phyloP scores from a whole-genome alignment of 2,888 invertebrate species.

The Neoitamus cyanurus region DNA sequence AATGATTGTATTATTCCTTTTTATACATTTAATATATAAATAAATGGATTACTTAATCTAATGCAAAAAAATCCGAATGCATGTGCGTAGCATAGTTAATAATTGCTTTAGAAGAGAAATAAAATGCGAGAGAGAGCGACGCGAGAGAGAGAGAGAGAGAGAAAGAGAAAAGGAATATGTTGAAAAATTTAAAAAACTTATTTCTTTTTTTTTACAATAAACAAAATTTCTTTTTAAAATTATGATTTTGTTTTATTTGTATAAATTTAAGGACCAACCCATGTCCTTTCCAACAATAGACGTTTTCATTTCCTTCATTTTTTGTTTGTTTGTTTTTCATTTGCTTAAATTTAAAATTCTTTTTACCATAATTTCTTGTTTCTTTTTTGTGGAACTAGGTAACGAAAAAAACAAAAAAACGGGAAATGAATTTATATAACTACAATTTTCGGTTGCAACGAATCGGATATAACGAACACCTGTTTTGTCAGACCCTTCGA shows the following conservation, averaged over 20 bases:
- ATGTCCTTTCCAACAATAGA: neutral
- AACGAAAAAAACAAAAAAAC: neutral
- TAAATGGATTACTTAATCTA: neutral
- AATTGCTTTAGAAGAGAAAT: neutral
- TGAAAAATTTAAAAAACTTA: neutral
- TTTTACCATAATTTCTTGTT: too few relatives aligned
- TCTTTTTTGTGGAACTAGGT: too few relatives aligned
- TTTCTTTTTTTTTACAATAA: neutral
- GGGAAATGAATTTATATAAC: too few relatives aligned
- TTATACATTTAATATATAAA: neutral
- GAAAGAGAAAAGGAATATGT: neutral
- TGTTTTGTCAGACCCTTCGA: too few relatives aligned
- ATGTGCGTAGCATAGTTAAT: neutral
- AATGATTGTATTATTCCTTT: neutral
- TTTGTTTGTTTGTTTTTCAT: neutral
- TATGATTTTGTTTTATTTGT: neutral
- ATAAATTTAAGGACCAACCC: neutral
- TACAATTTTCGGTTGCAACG: too few relatives aligned
- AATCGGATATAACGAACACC: too few relatives aligned
- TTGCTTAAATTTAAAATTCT: too few relatives aligned
- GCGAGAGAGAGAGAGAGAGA: neutral
- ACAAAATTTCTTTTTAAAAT: neutral
- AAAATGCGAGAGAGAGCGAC: neutral
- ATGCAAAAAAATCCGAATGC: neutral
- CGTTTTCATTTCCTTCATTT: neutral